Conservation (phyloP, 2,113 vertebrate species). For the Colaptes auratus region DNA sequence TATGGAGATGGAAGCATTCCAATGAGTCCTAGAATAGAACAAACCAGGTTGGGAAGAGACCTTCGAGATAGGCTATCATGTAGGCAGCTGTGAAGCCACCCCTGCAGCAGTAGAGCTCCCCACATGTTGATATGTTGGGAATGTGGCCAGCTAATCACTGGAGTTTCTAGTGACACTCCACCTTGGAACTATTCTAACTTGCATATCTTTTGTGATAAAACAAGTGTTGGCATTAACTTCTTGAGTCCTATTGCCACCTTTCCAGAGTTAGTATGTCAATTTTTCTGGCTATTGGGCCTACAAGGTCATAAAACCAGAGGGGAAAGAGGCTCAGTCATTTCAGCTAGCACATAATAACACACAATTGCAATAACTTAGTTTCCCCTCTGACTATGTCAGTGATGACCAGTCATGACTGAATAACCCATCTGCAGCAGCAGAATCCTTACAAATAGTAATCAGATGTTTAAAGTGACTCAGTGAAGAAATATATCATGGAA, state of each 20-base stretch:
- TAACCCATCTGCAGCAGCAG: neutral
- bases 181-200: neutral
- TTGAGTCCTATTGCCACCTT: neutral
- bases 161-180: neutral
- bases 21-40: too few species aligned
- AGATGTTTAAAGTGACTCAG: neutral
- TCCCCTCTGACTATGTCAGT: neutral
- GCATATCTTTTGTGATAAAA: neutral
- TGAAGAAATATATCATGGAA: neutral
- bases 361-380: neutral
- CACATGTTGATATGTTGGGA: neutral
- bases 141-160: neutral
- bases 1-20: neutral
- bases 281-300: neutral
- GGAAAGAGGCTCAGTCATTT: neutral
- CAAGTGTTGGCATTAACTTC: neutral
- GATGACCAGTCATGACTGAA: neutral
- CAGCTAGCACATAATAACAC: neutral
- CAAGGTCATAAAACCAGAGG: neutral
- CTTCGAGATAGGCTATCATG: neutral
- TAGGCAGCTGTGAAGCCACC: neutral
- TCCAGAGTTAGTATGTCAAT: neutral
- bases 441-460: neutral
- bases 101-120: neutral
- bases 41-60: too few species aligned